Conservation (phyloP, 2,113 vertebrate genomes). For the Gobio gobio region DNA sequence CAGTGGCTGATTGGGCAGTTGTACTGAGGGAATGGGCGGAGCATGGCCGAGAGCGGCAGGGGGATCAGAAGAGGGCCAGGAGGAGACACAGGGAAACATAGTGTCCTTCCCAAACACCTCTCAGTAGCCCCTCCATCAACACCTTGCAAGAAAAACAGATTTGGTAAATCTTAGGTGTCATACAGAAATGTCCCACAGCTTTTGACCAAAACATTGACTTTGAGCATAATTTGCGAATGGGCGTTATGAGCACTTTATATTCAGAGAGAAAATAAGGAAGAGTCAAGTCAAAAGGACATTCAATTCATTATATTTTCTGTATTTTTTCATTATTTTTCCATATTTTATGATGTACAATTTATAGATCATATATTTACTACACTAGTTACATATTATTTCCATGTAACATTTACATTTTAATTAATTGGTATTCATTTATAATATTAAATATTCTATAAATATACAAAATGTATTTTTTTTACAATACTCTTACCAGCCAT, state of each 20-base stretch:
- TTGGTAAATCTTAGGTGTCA: neutral
- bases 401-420: neutral
- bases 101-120: slow-evolving; percentile 66
- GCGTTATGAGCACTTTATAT: neutral
- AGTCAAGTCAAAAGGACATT: too few species aligned
- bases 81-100: slow-evolving; percentile 84
- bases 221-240: neutral
- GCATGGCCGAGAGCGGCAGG: slow-evolving; percentile 69
- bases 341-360: neutral
- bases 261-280: too few species aligned
- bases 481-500: too few species aligned
- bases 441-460: neutral
- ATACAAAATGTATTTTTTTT: too few species aligned
- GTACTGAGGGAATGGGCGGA: slow-evolving; percentile 56
- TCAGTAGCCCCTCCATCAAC: slow-evolving; percentile 67
- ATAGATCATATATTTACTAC: neutral
- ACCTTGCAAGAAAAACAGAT: neutral
- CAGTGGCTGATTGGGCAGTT: slow-evolving; percentile 66
- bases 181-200: neutral
- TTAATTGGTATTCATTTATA: too few species aligned
- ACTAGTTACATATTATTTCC: neutral
- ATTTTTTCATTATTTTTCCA: neutral
- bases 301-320: too few species aligned
- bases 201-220: neutral
- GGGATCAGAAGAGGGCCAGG: slow-evolving; percentile 74